Evolutionary conservation across 2,888 invertebrate species (phyloP), one percentile per base, ranked within the genome.

Genomic region (Drosophila mettleri): DNA sequence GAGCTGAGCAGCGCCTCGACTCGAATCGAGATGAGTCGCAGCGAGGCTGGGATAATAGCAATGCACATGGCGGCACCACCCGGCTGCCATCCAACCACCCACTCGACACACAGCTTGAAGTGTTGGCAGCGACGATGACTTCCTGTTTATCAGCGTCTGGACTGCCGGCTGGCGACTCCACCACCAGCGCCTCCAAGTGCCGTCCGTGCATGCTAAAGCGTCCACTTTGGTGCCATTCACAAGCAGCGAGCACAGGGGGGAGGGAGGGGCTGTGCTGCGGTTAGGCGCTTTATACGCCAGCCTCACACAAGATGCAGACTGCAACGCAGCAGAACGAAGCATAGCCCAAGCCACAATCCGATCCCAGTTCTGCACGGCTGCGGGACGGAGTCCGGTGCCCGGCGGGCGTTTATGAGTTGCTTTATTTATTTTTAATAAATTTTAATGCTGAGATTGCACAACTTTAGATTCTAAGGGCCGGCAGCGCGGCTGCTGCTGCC

Each of bases 221-320:
- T 88, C 85, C 89, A 85, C 89, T 85, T 84, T 76, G 69, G 74
- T 74, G 89, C 87, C 89, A 88, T 87, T 87, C 87, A 86, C 78
- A 84, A 76, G 61, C 33, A 58, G 57, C 57, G 49, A 51, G 7
- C 5, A 29, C 20, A 18, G 29, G 38, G 10, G 36, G 18, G 12
- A 16, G 8, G 36, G 36, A n/a, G 34, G 38, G 38, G 8, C 7
- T 2, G 43, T 27, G 14, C 31, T 83, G 82, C 65, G 86, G 82
- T 85, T 79, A 60, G 69, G 70, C 75, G 65, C 77, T 74, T 80
- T 74, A 69, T 63, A 60, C 60, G 64, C 61, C 61, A 58, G 63
- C 61, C 60, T 46, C 69, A 80, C 60, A 51, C 69, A 80, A 78
- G 75, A 69, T 66, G 76, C 57, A 73, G 34, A 38, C 66, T 53